Evolutionary conservation across 2,797 vertebrate genomes (phyloP).

Genomic region (Sebastes itinus): DNA sequence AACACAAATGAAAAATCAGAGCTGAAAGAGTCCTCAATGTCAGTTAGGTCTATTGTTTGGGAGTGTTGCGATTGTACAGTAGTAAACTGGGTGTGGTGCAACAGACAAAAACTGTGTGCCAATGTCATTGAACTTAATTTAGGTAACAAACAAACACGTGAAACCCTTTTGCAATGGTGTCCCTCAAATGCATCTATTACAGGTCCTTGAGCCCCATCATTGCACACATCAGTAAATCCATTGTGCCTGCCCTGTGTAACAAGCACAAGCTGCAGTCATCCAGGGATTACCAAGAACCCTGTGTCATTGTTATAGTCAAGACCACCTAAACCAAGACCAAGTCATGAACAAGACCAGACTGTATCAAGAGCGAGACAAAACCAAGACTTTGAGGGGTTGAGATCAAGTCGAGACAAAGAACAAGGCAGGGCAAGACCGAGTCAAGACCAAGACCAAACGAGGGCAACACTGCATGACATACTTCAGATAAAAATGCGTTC

Average conservation of each 20-base stretch:
- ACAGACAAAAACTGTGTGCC: too few relatives aligned
- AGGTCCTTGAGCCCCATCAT: background rate
- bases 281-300: background rate
- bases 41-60: background rate
- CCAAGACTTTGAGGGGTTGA: background rate
- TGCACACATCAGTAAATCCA: too few relatives aligned
- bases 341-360: background rate
- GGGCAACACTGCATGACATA: too few relatives aligned
- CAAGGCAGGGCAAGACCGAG: background rate
- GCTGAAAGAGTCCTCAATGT: background rate
- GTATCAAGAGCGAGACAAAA: too few relatives aligned
- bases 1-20: background rate
- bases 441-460: too few relatives aligned
- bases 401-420: background rate
- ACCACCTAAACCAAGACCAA: background rate
- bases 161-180: background rate
- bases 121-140: background rate
- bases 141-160: background rate
- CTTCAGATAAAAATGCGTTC: too few relatives aligned
- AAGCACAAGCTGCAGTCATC: background rate
- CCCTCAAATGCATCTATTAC: background rate
- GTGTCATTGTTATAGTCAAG: background rate
- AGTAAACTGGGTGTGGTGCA: background rate
- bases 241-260: background rate
- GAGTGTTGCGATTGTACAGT: background rate